phyloP scores from a whole-genome alignment of 2,797 vertebrate species.

The Lophotriccus pileatus region DNA sequence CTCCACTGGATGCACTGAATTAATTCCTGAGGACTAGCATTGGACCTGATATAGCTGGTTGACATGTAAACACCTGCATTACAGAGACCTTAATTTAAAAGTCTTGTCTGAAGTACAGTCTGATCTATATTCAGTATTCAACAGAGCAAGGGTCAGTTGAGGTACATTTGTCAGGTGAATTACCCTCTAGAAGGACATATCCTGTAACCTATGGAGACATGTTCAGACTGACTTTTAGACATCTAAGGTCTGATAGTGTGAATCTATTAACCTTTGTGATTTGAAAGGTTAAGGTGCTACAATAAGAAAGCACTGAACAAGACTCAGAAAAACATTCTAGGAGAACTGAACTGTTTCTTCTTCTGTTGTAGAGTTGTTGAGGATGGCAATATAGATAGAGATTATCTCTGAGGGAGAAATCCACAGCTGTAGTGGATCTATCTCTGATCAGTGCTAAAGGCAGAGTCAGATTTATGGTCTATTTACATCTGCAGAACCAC shows the following conservation, averaged over 20 bases:
- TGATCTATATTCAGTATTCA: background rate
- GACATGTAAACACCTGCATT: background rate
- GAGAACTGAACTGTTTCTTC: background rate
- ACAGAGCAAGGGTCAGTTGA: background rate
- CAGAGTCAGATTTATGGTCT: background rate
- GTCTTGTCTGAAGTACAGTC: background rate
- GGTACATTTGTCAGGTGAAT: background rate
- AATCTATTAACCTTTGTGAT: background rate
- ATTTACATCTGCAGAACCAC: background rate
- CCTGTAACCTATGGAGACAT: background rate
- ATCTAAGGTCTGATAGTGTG: background rate
- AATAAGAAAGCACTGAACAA: background rate
- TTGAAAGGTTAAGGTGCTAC: background rate
- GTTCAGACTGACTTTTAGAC: background rate
- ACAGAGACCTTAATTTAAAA: background rate
- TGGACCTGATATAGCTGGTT: background rate
- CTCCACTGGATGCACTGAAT: background rate
- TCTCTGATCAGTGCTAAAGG: background rate
- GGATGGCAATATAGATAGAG: background rate
- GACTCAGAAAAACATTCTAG: background rate
- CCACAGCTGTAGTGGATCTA: background rate
- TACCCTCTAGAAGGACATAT: background rate
- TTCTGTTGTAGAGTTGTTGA: background rate
- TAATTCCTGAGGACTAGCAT: background rate
- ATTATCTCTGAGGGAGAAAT: background rate